A percentile compares a stretch with the other conserved stretches of the same genome.
Conservation (phyloP, 2,113 vertebrate genomes). For the Elgaria multicarinata region DNA sequence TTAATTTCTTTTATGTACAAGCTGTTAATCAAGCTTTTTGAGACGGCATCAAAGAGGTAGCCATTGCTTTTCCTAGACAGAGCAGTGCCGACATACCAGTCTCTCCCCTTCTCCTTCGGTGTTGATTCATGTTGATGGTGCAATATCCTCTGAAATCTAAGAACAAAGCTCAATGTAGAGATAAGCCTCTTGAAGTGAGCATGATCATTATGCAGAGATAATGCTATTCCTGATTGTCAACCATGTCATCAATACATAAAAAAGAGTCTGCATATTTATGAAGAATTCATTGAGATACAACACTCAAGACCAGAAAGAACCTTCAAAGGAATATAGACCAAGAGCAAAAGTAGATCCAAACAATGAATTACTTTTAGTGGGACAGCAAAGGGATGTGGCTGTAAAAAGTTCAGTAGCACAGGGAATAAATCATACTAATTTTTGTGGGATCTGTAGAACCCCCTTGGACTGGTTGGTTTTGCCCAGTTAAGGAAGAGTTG, state of each 20-base stretch:
- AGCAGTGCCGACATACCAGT: neutral
- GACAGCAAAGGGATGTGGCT: neutral
- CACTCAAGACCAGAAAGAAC: neutral
- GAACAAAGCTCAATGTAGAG: neutral
- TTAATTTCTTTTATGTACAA: slow-evolving; percentile 8
- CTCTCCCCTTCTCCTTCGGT: neutral
- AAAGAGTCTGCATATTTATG: neutral
- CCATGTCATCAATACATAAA: neutral
- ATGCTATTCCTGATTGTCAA: neutral
- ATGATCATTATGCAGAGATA: neutral
- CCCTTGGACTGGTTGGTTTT: too few species aligned
- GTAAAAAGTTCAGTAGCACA: neutral
- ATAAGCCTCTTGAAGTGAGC: neutral
- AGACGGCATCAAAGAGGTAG: neutral
- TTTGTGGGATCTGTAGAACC: neutral
- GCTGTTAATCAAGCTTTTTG: neutral
- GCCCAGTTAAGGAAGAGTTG: too few species aligned
- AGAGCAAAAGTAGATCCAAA: neutral
- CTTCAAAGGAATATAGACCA: neutral
- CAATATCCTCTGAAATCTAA: neutral
- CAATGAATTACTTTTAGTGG: neutral
- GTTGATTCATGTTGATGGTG: neutral
- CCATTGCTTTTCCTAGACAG: neutral
- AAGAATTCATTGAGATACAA: neutral
- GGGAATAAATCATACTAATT: neutral